Conservation (phyloP, 2,888 invertebrate species). For the Caenorhabditis angaria region DNA sequence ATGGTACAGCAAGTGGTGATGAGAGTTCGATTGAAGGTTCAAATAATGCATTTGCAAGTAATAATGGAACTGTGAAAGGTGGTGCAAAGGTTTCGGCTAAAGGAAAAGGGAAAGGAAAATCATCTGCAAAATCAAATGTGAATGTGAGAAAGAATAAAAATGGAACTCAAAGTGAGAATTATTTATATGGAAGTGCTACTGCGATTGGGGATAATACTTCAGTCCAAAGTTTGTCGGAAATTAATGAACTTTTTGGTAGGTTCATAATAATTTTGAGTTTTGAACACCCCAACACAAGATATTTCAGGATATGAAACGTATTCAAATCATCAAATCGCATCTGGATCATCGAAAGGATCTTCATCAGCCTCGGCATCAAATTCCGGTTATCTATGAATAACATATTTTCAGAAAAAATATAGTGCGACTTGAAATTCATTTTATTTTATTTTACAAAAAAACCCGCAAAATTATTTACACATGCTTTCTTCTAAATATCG, state of each 20-base stretch:
- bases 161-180: background rate
- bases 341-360: conserved; percentile 41
- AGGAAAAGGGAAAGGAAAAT: background rate
- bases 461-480: background rate
- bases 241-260: conserved; percentile 49
- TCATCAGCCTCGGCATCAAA: conserved; percentile 50
- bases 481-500: background rate
- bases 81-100: background rate
- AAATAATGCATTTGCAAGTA: background rate
- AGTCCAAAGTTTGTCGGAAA: conserved; percentile 48
- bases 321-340: conserved; percentile 49
- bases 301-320: conserved; percentile 50
- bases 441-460: background rate
- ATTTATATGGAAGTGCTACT: conserved; percentile 37
- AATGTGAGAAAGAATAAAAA: too few relatives aligned
- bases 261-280: too few relatives aligned
- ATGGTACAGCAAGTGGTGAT: background rate
- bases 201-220: conserved; percentile 49
- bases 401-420: conserved; percentile 32
- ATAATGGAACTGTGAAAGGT: background rate
- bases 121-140: too few relatives aligned
- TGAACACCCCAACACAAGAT: too few relatives aligned
- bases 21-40: too few relatives aligned
- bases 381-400: conserved; percentile 38
- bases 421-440: background rate